Conservation (phyloP, 2,888 invertebrate genomes). For the Dryomyza anilis region DNA sequence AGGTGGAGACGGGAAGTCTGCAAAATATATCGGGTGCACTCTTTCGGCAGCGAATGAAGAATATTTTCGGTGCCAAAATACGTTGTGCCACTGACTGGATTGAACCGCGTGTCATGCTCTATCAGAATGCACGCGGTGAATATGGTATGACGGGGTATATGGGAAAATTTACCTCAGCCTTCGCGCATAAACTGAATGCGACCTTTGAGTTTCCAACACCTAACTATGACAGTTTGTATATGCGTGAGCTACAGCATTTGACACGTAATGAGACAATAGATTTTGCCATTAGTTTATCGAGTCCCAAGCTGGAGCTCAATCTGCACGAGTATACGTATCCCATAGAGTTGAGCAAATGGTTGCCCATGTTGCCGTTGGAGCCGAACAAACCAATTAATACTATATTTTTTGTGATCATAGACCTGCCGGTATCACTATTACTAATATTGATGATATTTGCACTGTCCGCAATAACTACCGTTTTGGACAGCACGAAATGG, state of each 20-base stretch:
- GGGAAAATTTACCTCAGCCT: slow-evolving; percentile 34
- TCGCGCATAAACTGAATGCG: slow-evolving; percentile 42
- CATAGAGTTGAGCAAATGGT: slow-evolving; percentile 36
- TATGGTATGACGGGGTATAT: slow-evolving; percentile 40
- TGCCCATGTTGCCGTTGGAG: slow-evolving; percentile 45
- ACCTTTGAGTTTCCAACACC: slow-evolving; percentile 19
- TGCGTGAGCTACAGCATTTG: not conserved
- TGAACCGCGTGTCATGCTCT: slow-evolving; percentile 41
- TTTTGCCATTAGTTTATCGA: not conserved
- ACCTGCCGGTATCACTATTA: slow-evolving; percentile 29
- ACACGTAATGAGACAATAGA: not conserved
- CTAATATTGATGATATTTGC: slow-evolving; percentile 13
- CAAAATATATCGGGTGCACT: not conserved
- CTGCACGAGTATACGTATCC: slow-evolving; percentile 32
- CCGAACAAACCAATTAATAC: slow-evolving; percentile 16
- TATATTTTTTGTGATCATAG: slow-evolving; percentile 18
- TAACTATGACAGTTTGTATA: not conserved
- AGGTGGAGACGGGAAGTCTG: slow-evolving; percentile 9
- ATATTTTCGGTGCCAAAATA: slow-evolving; percentile 37
- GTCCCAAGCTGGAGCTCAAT: not conserved
- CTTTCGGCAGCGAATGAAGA: not conserved
- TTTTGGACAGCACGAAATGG: not conserved
- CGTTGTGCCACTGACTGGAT: slow-evolving; percentile 39
- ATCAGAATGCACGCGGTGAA: slow-evolving; percentile 27
- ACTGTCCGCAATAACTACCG: not conserved